Evolutionary conservation across 2,888 invertebrate genomes (phyloP).

Genomic region (Drosophila prolongata): DNA sequence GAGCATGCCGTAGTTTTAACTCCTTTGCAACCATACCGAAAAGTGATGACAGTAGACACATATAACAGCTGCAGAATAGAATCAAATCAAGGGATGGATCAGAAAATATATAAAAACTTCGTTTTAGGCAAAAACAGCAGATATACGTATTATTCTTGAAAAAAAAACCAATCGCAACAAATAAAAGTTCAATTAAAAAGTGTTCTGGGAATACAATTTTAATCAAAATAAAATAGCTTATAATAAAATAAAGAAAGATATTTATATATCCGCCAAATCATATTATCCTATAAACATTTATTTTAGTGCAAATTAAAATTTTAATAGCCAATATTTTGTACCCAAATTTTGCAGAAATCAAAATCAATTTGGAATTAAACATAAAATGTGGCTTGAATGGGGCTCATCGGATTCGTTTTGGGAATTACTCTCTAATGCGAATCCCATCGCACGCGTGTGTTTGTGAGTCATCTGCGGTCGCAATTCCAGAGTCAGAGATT

Average conservation of each 20-base stretch:
- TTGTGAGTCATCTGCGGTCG: constrained; percentile 48
- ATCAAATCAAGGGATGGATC: too few relatives aligned
- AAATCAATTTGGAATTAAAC: constrained; percentile 17
- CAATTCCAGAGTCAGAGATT: constrained; percentile 48
- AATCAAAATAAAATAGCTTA: not conserved
- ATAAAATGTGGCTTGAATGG: constrained; percentile 6
- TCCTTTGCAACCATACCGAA: too few relatives aligned
- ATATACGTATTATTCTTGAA: too few relatives aligned
- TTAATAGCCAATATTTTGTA: not conserved
- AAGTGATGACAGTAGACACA: too few relatives aligned
- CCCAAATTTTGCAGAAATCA: not conserved
- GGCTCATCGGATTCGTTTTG: constrained; percentile 23
- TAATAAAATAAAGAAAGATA: not conserved
- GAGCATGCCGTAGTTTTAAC: too few relatives aligned
- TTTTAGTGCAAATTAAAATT: not conserved
- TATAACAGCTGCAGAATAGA: too few relatives aligned
- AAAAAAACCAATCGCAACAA: too few relatives aligned
- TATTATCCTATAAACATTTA: constrained; percentile 4
- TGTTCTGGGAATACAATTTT: not conserved
- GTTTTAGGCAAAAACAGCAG: not conserved
- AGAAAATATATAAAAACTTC: too few relatives aligned
- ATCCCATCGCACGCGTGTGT: constrained; percentile 10
- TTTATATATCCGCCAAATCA: too few relatives aligned
- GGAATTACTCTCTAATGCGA: constrained; percentile 42
- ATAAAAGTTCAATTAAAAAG: not conserved